Evolutionary conservation across 1,140 invertebrate genomes (phyloP).

Genomic region (Drosophila yakuba): DNA sequence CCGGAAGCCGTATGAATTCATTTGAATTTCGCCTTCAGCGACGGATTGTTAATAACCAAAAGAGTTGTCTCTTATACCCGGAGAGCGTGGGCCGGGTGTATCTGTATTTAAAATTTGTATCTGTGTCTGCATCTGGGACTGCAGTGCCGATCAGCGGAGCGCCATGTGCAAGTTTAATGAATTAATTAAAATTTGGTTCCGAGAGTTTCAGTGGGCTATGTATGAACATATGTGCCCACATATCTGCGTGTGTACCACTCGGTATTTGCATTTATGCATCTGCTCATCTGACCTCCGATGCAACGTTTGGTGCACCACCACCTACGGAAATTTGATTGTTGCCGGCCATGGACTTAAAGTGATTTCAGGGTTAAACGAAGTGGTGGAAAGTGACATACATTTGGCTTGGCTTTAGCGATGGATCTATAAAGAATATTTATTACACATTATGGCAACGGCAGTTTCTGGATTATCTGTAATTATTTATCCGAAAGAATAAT

Average conservation of each 20-base stretch:
- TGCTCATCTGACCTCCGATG: conserved; percentile 54
- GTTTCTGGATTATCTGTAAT: no score
- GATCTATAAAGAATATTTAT: background rate
- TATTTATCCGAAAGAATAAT: no score
- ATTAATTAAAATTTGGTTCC: conserved; percentile 66
- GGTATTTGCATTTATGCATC: conserved; percentile 27
- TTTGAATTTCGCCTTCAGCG: conserved; percentile 39
- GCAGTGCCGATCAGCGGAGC: conserved; percentile 34
- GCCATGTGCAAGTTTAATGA: conserved; percentile 76
- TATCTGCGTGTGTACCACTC: conserved; percentile 11
- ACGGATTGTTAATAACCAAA: conserved; percentile 49
- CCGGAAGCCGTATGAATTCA: conserved; percentile 54
- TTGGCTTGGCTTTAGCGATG: conserved; percentile 9
- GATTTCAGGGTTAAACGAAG: conserved; percentile 32
- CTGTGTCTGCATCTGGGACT: conserved; percentile 22
- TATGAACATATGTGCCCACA: background rate
- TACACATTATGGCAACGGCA: background rate
- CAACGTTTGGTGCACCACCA: conserved; percentile 42
- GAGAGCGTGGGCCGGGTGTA: conserved; percentile 13
- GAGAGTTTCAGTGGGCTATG: conserved; percentile 5
- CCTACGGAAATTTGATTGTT: conserved; percentile 64
- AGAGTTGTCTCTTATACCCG: conserved; percentile 23
- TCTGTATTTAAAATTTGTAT: conserved; percentile 9
- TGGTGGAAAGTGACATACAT: conserved; percentile 10
- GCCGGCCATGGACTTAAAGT: conserved; percentile 42